Conservation (phyloP, 1,140 invertebrate species). For the Macrocentrus cingulum region DNA sequence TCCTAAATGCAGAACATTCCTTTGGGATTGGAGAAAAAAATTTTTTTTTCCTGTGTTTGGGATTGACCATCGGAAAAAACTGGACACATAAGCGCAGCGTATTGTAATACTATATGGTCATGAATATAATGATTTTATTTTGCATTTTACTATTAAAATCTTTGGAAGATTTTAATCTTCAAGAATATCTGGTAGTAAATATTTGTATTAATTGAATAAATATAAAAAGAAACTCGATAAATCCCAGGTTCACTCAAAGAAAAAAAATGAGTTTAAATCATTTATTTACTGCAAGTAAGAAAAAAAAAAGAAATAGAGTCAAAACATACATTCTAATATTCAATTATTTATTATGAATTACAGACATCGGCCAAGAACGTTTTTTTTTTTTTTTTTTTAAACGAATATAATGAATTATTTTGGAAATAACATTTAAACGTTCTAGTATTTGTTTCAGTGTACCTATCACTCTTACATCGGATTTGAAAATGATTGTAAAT, state of each 20-base stretch:
- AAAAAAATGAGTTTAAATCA: background rate
- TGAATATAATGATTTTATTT: background rate
- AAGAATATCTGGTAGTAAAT: background rate
- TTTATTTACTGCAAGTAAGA: background rate
- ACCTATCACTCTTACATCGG: too few species aligned
- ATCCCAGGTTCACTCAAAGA: background rate
- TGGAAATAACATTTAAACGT: constrained; percentile 27
- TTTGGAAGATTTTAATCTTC: too few species aligned
- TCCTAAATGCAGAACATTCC: constrained; percentile 4
- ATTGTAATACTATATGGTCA: too few species aligned
- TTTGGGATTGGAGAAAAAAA: constrained; percentile 6
- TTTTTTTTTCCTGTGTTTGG: background rate
- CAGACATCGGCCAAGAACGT: constrained; percentile 24
- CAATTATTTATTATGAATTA: constrained; percentile 18
- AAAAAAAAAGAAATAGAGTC: background rate
- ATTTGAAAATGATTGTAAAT: too few species aligned
- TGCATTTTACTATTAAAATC: constrained; percentile 6
- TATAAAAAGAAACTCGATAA: background rate
- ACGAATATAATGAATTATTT: constrained; percentile 31
- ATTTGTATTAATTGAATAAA: constrained; percentile 5
- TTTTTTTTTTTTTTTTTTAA: constrained; percentile 5
- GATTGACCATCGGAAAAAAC: background rate
- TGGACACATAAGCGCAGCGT: background rate
- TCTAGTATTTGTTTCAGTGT: constrained; percentile 3
- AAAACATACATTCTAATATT: constrained; percentile 3